These are phyloP conservation scores for Molorchus minor DNA, from an alignment of 2,888 invertebrate genomes.

Conservation along the genomic window DNA sequence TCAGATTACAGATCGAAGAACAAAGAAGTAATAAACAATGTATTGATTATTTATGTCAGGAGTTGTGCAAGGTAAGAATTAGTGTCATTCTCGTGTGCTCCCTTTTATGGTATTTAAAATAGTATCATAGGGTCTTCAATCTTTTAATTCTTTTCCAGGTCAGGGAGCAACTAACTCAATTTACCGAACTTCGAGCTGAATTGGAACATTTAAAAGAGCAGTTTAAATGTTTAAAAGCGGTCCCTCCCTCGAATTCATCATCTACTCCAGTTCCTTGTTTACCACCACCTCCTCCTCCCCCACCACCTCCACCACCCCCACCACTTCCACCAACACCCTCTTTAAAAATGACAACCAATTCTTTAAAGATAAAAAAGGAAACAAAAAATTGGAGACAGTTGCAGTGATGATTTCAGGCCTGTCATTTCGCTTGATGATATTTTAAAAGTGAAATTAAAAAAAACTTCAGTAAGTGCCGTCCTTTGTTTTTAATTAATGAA, in stretches of 20 bases:
- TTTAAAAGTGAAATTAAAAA: slow-evolving; percentile 58
- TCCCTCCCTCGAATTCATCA: slow-evolving; percentile 32
- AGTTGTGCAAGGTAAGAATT: slow-evolving; percentile 28
- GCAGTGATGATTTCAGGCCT: slow-evolving; percentile 48
- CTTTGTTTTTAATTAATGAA: slow-evolving; percentile 7
- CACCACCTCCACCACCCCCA: slow-evolving; percentile 40
- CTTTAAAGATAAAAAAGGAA: slow-evolving; percentile 42
- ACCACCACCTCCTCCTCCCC: slow-evolving; percentile 45
- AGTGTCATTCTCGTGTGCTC: no score
- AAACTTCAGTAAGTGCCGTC: slow-evolving; percentile 52
- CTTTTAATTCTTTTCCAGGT: slow-evolving; percentile 31
- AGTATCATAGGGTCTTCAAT: background rate
- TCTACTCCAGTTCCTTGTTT: slow-evolving; percentile 54
- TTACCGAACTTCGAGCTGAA: slow-evolving; percentile 39
- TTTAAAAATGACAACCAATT: slow-evolving; percentile 50
- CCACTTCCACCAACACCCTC: slow-evolving; percentile 47
- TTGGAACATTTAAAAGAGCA: slow-evolving; percentile 40
- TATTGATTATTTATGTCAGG: slow-evolving; percentile 23
- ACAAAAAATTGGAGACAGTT: slow-evolving; percentile 25
- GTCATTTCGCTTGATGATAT: slow-evolving; percentile 60
- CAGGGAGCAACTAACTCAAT: slow-evolving; percentile 35
- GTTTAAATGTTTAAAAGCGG: slow-evolving; percentile 29
- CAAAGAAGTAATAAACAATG: slow-evolving; percentile 33
- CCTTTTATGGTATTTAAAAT: background rate
- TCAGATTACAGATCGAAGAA: slow-evolving; percentile 41